Evolutionary conservation across 2,888 invertebrate species (phyloP), one percentile per base, ranked within the genome.

Genomic region (Heteromurus nitidus): DNA sequence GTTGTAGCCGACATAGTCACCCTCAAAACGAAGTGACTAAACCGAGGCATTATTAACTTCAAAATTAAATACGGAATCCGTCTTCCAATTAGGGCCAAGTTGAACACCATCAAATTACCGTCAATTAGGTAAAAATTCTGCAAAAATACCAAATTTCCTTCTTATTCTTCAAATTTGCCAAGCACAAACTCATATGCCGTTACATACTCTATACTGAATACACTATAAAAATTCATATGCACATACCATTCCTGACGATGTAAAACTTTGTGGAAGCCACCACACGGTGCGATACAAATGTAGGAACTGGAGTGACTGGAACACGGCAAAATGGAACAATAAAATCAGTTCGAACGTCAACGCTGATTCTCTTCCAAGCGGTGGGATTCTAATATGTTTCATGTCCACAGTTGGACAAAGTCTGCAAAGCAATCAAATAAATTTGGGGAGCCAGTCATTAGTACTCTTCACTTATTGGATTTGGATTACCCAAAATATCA

Each of bases 81-180:
- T 77, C 97, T 91, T 24, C 94, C 93, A 87, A 97, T 91, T 87
- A 98, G 91, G 9, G 95, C 92, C 76, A 94, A 91, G 86, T 98
- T 95, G 88, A 98, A 95, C 73, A 93, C 92, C 55, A 97, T 93
- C 77, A 99, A 90, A 89, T 97, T 94, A 0, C 93, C 92, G 89
- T 99, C 98, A 88, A 99, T 97, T 86, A 98, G 90, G 89, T 98
- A 95, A 89, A 97, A 95, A 90, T 98, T 97, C 98, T 98, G 92
- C 84, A 94, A 58, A 11, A 13, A 22, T 11, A 53, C n/a, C n/a
- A n/a, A n/a, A n/a, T n/a, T n/a, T n/a, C n/a, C n/a, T n/a, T n/a
- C n/a, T n/a, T n/a, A n/a, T n/a, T n/a, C n/a, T n/a, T n/a, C n/a
- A n/a, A n/a, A n/a, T n/a, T n/a, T n/a, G n/a, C n/a, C n/a, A n/a